Evolutionary conservation across 2,113 vertebrate species (phyloP).

Genomic region (Zosterops borbonicus): DNA sequence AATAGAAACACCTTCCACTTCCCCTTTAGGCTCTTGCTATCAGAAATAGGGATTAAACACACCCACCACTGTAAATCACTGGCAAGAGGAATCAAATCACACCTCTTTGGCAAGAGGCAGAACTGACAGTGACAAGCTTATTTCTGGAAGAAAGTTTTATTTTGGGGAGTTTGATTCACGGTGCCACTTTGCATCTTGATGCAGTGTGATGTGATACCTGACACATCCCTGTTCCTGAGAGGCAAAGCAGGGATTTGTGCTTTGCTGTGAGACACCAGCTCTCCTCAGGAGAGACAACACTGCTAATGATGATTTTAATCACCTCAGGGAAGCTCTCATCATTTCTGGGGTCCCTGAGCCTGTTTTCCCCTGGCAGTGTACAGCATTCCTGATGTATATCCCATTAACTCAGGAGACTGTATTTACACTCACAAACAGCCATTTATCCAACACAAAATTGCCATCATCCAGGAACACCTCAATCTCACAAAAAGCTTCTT

Average conservation of each 20-base stretch:
- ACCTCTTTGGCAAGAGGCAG: not conserved
- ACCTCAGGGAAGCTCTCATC: not conserved
- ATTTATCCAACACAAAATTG: not conserved
- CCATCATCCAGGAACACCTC: not conserved
- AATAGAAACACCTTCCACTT: not conserved
- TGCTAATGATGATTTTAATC: not conserved
- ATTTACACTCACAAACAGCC: not conserved
- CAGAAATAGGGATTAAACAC: slow-evolving; percentile 21
- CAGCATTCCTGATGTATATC: not conserved
- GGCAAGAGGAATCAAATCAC: not conserved
- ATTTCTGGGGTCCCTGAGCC: not conserved
- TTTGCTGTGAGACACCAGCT: not conserved
- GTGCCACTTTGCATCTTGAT: not conserved
- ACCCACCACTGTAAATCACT: not conserved
- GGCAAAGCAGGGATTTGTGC: not conserved
- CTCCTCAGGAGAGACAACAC: not conserved
- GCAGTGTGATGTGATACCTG: not conserved
- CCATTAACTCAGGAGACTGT: not conserved
- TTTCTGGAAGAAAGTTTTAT: slow-evolving; percentile 23
- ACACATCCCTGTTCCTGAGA: not conserved
- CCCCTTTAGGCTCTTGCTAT: not conserved
- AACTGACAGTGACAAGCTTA: not conserved
- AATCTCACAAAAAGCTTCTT: slow-evolving; percentile 26
- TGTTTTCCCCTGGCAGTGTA: not conserved
- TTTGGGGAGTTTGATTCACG: not conserved